These are phyloP conservation scores for Schizopygopsis malacanthus DNA, from an alignment of 2,797 vertebrate species.

Conservation along the genomic window DNA sequence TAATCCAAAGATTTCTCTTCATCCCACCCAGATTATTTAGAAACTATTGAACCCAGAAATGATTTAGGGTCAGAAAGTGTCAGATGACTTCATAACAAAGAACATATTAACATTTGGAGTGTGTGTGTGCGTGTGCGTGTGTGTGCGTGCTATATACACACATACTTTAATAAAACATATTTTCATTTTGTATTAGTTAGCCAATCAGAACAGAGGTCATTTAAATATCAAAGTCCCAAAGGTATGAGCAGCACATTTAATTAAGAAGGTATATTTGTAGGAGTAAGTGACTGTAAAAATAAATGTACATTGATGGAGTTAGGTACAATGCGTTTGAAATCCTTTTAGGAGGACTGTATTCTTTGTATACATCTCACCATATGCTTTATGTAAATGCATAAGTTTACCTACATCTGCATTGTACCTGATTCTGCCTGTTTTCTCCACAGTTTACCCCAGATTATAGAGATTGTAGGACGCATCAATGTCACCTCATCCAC, in stretches of 20 bases:
- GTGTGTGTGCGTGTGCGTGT: too few relatives aligned
- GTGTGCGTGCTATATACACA: too few relatives aligned
- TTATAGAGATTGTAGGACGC: slow-evolving; percentile 95
- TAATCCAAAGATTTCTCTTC: not conserved
- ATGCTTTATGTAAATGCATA: not conserved
- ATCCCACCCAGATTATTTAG: too few relatives aligned
- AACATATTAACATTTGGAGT: too few relatives aligned
- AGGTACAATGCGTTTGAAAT: not conserved
- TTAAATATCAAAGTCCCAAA: not conserved
- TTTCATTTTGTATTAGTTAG: too few relatives aligned
- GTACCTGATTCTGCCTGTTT: slow-evolving; percentile 20
- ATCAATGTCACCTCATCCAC: slow-evolving; percentile 95
- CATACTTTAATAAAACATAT: too few relatives aligned
- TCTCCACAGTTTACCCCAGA: slow-evolving; percentile 84
- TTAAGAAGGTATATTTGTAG: not conserved
- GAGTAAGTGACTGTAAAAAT: not conserved
- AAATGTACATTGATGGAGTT: not conserved
- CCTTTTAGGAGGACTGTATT: not conserved
- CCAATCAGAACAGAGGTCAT: not conserved
- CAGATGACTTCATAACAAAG: too few relatives aligned
- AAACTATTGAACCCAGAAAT: too few relatives aligned
- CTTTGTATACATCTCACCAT: not conserved
- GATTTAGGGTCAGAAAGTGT: too few relatives aligned
- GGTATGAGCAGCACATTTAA: not conserved
- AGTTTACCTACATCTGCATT: not conserved